phyloP scores from a whole-genome alignment of 2,113 vertebrate genomes.

The Ardeotis arabs region DNA sequence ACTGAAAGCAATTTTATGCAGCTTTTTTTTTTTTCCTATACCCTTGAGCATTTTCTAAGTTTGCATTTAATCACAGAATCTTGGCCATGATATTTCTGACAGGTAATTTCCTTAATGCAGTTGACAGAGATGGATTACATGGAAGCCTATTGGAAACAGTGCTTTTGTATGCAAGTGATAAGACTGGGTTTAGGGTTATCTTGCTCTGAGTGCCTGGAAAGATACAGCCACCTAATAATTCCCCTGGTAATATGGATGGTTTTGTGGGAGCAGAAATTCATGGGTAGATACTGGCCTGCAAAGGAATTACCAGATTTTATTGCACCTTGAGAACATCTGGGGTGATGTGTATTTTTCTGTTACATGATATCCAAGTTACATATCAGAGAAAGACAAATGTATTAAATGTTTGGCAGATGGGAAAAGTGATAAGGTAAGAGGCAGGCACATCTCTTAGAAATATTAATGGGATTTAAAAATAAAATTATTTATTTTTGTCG shows the following conservation, averaged over 20 bases:
- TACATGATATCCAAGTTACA: conserved; percentile 23
- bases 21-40: conserved; percentile 58
- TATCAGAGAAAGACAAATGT: conserved; percentile 47
- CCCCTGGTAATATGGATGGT: conserved; percentile 71
- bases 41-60: conserved; percentile 80
- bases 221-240: conserved; percentile 82
- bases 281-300: conserved; percentile 44
- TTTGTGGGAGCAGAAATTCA: conserved; percentile 61
- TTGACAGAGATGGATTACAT: conserved; percentile 89
- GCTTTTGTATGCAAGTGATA: conserved; percentile 83
- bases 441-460: background rate
- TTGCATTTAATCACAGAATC: conserved; percentile 88
- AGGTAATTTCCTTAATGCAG: conserved; percentile 89
- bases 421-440: background rate
- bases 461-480: background rate
- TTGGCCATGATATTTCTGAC: conserved; percentile 85
- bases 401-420: background rate
- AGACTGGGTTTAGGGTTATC: conserved; percentile 83
- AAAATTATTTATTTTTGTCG: background rate
- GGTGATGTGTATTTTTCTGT: background rate
- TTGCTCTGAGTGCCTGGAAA: conserved; percentile 73
- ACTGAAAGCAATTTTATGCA: conserved; percentile 73
- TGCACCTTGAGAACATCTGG: conserved; percentile 62
- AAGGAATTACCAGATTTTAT: conserved; percentile 43
- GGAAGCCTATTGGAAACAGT: conserved; percentile 73